Conservation (phyloP, 2,113 vertebrate species). For the Oncorhynchus masou region DNA sequence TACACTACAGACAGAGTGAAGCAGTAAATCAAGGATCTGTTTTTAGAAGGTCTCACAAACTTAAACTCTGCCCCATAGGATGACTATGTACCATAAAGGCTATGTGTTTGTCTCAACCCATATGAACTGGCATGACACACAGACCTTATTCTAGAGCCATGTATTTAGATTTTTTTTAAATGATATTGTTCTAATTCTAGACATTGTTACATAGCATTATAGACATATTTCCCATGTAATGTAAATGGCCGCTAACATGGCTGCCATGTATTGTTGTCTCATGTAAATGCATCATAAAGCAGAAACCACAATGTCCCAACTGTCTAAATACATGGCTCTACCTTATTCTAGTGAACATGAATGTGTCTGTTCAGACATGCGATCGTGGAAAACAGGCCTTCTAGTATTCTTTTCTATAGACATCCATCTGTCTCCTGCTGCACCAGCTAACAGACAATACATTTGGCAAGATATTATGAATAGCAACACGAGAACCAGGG, state of each 20-base stretch:
- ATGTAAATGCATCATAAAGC: too few species aligned
- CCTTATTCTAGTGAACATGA: background rate
- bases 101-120: background rate
- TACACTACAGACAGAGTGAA: conserved; percentile 48
- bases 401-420: background rate
- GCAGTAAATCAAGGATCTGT: conserved; percentile 56
- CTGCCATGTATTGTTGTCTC: too few species aligned
- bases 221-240: too few species aligned
- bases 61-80: background rate
- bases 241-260: too few species aligned
- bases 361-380: background rate
- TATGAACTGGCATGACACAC: background rate
- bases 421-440: background rate
- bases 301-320: too few species aligned
- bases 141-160: background rate
- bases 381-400: background rate
- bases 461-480: background rate
- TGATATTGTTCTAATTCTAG: too few species aligned
- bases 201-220: too few species aligned
- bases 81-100: conserved; percentile 9
- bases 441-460: background rate
- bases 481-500: background rate
- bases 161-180: too few species aligned
- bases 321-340: too few species aligned
- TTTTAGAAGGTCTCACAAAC: conserved; percentile 45